These are phyloP conservation scores for Upupa epops DNA, from an alignment of 2,113 vertebrate species.

Conservation along the genomic window DNA sequence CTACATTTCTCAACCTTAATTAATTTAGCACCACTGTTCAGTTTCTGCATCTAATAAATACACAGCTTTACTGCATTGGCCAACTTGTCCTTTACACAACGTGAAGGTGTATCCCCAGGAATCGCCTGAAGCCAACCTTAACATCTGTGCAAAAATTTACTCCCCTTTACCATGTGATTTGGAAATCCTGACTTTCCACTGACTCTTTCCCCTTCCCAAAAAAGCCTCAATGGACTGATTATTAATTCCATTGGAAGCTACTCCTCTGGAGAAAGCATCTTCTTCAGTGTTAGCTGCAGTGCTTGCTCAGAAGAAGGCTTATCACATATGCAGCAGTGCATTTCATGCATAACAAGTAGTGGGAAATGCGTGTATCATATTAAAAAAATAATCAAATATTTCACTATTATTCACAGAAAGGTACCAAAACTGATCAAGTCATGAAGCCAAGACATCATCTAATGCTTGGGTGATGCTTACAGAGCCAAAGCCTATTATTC, in stretches of 20 bases:
- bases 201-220: not conserved
- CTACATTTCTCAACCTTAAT: not conserved
- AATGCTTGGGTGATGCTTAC: not conserved
- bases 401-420: not conserved
- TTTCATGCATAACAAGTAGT: not conserved
- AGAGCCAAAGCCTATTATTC: not conserved
- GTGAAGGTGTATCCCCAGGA: not conserved
- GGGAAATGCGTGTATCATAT: not conserved
- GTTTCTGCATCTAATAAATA: not conserved
- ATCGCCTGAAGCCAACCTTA: not conserved
- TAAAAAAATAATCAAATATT: not conserved
- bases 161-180: not conserved
- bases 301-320: not conserved
- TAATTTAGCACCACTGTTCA: fast-evolving
- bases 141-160: not conserved
- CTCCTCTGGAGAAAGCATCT: not conserved
- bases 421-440: not conserved
- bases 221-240: not conserved
- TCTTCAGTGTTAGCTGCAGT: not conserved
- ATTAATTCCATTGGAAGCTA: not conserved
- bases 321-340: not conserved
- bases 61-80: fast-evolving
- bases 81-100: not conserved
- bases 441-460: not conserved
- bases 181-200: not conserved